Conservation (phyloP, 2,888 invertebrate species). For the Neocrepidodera transversa region DNA sequence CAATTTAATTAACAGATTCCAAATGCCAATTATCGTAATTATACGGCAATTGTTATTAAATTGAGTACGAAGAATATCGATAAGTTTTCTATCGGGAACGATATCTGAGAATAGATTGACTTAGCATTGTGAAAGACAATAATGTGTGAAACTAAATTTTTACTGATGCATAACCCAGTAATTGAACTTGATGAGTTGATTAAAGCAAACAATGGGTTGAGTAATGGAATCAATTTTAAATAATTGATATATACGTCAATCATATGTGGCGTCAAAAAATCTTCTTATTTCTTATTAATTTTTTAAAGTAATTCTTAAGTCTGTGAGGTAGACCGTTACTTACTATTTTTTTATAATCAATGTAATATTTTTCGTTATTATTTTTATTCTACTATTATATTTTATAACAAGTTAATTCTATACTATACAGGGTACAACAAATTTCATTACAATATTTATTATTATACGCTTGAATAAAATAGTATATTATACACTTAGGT, state of each 20-base stretch:
- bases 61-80: constrained; percentile 1
- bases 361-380: too few species aligned
- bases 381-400: too few species aligned
- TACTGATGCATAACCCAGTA: neutral
- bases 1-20: constrained; percentile 1
- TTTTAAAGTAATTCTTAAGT: too few species aligned
- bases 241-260: neutral
- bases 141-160: constrained; percentile 4
- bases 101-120: neutral
- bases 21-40: constrained; percentile 8
- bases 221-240: neutral
- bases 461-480: too few species aligned
- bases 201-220: neutral
- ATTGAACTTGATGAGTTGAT: constrained; percentile 5
- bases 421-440: too few species aligned
- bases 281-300: too few species aligned
- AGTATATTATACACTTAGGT: too few species aligned
- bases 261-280: neutral
- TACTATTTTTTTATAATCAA: too few species aligned
- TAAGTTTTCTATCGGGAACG: neutral
- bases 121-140: neutral
- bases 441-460: too few species aligned
- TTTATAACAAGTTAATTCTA: too few species aligned
- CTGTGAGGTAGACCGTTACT: too few species aligned
- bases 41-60: neutral